Evolutionary conservation across 2,888 invertebrate species (phyloP), one percentile per base, ranked within the genome.

Genomic region (Hecatera dysodea): DNA sequence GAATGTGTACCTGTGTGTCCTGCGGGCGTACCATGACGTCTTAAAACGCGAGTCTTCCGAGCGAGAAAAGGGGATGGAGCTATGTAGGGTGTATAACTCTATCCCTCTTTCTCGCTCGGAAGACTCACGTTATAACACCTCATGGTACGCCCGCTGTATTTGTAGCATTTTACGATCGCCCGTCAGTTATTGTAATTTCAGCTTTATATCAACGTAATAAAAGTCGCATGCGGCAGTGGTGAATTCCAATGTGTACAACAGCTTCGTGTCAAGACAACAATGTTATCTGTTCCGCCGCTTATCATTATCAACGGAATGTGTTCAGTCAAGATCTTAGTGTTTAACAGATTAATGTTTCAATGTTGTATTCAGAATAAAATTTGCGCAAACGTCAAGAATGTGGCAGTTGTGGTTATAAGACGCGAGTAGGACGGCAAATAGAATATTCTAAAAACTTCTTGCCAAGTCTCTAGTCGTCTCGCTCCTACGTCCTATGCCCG

Each of bases 301-400:
- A 59, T 12, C 33, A 33, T 22, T 29, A 46, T n/a, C 36, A 68
- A 17, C n/a, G 33, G 27, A 46, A 39, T 62, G 39, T 62, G 52
- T 78, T 77, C 46, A 71, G 17, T 72, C 27, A 33, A 50, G 57
- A 59, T 46, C n/a, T 68, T 76, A 46, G 29, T 46, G 42, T 48
- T 39, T 59, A 69, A 44, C 19, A 17, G 75, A 76, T 46, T 27
- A 33, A 57, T 75, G 44, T 76, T 46, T 59, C 39, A 29, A 68
- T 68, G 52, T 75, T 72, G 57, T 76, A 76, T 68, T 76, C 44
- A 7, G n/a, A 50, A 22, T 78, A 42, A 74, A 60, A 70, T 56
- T 24, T 12, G n/a, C 39, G 24, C 4, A 42, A 50, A 72, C 27
- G 17, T 15, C 33, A 33, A 59, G 24, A 29, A 7, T 22, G 17